Base-by-base conservation (phyloP, 2,113 vertebrate species). In the Acrocephalus kingi region DNA sequence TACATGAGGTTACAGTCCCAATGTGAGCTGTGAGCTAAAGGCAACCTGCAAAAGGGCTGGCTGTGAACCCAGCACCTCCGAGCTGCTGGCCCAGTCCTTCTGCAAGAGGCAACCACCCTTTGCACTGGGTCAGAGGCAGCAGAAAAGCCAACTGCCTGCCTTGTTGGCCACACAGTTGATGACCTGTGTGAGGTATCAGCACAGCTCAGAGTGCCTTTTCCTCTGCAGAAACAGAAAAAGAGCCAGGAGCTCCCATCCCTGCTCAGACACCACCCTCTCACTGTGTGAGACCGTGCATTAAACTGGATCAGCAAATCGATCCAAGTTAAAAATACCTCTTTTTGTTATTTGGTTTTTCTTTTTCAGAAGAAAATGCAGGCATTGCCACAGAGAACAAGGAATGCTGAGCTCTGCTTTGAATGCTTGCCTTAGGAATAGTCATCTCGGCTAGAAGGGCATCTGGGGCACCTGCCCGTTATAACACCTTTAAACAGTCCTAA, bases 321-420 rank as follows among this genome's bases (percentile, higher is more conserved):
- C 64, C 61, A 39, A 84, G 69, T 80, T 94, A 92, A 94, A 94
- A 94, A 93, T 87, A 95, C 7, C 2, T 35, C 21, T 22, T 93
- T 94, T 86, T 55, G 78, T 62, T 93, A 68, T 62, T 78, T 81
- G 27, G 1, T 24, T 88, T 84, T 76, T 41, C 31, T 79, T 88
- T 84, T 88, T 56, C 68, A 93, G 68, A 69, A 80, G 55, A 90
- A 43, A 71, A 49, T 30, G 84, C 76, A 91, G 80, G 46, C 82
- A 77, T 18, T 78, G 78, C 45, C 72, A 74, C 46, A 43, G 63
- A 78, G 82, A 92, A 63, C 15, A 68, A 80, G 55, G 55, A 74
- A 92, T 2, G 1, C 4, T 46, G 76, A 76, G 73, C 75, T 61
- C 41, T 41, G 25, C 66, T 91, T 69, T 39, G 72, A 90, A 54